Evolutionary conservation across 2,113 vertebrate genomes (phyloP).

Genomic region (Herpailurus yagouaroundi): DNA sequence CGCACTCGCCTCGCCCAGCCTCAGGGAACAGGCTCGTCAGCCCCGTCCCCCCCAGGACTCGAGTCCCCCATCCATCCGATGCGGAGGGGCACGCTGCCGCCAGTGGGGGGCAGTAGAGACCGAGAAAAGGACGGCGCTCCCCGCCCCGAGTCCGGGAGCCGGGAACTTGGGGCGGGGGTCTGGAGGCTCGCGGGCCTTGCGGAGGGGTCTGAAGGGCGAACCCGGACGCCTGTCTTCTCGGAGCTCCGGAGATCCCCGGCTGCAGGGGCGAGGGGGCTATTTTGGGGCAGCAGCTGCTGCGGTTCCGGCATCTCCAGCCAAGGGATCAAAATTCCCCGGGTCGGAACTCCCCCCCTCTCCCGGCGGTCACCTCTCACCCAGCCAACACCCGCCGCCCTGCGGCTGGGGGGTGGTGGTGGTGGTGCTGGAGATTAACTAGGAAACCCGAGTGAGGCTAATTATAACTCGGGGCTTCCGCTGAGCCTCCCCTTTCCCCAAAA

Average conservation of each 20-base stretch:
- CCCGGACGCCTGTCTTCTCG: neutral
- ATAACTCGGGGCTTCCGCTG: constrained; percentile 80
- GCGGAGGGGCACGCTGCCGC: constrained; percentile 11
- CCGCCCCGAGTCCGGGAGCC: neutral
- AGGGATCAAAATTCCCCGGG: constrained; percentile 81
- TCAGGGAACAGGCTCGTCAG: neutral
- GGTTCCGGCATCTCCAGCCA: constrained; percentile 79
- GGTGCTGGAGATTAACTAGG: constrained; percentile 74
- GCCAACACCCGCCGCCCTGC: neutral
- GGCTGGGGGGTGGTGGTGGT: constrained; percentile 4
- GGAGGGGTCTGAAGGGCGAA: constrained; percentile 24
- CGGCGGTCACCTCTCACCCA: constrained; percentile 57
- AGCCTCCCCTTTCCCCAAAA: constrained; percentile 54
- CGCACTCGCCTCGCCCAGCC: neutral
- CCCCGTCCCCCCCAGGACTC: neutral
- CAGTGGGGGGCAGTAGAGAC: constrained; percentile 71
- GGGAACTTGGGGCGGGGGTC: constrained; percentile 49
- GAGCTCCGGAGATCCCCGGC: constrained; percentile 69
- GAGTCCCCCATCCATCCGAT: neutral
- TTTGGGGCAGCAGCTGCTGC: constrained; percentile 79
- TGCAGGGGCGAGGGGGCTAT: constrained; percentile 65
- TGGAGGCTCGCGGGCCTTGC: neutral
- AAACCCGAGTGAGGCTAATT: constrained; percentile 81
- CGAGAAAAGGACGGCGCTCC: constrained; percentile 38
- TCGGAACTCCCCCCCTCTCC: constrained; percentile 73